Base-by-base conservation (phyloP, 2,797 vertebrate genomes). In the Valencia hispanica region DNA sequence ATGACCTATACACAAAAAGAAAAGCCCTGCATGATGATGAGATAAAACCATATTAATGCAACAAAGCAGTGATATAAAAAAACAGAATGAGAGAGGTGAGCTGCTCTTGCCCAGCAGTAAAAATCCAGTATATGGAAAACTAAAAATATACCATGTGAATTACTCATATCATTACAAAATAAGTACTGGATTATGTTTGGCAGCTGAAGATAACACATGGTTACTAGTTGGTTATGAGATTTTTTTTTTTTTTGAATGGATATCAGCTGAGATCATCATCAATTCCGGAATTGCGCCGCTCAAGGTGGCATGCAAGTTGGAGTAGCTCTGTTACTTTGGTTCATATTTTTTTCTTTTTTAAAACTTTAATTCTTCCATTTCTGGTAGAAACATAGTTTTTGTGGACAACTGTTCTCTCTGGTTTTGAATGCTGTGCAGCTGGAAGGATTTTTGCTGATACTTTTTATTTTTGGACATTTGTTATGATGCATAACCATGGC, bases 171-270 rank as follows among this genome's bases (percentile, higher is more conserved):
- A 72, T 75, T 86, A 86, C 75, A 79, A 78, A 81, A 85, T 77
- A 82, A 75, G 73, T 79, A 86, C 87, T 89, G 82, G 82, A 88
- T 91, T 88, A 85, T 79, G 72, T 87, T 83, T 85, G 74, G 82
- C 74, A 86, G 68, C 68, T 84, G 85, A 88, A 57, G 87, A 70
- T 63, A 77, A 50, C 81, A 80, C 84, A 83, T 75, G 73, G 61
- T 78, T 78, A 86, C 70, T 76, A 75, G 81, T 70, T 73, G 47
- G 51, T n/a, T 77, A 48, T 36, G 36, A 30, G 1, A 71, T 74
- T 57, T 75, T 47, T 39, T 65, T 78, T 50, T 69, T 72, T 53
- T 79, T 71, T 75, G 78, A 79, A 80, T 75, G 70, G 70, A 86
- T 75, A 75, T 77, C 76, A 14, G 74, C 84, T 87, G 81, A 79